Base-by-base conservation (phyloP, 2,113 vertebrate genomes). In the Epinephelus lanceolatus region DNA sequence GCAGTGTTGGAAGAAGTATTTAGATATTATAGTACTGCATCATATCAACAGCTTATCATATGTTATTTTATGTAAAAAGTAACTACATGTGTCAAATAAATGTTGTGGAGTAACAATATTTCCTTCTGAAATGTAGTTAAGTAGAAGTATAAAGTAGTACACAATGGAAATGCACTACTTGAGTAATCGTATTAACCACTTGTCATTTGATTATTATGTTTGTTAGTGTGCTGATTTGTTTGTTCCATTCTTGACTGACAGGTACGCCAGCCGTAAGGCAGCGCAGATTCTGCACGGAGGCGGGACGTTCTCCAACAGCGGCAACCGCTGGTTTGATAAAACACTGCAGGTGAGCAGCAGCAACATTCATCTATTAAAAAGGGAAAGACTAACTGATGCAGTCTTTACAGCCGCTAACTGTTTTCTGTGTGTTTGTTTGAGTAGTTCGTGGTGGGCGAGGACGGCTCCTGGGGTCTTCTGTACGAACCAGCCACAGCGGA, bases 311-410 rank as follows among this genome's bases (percentile, higher is more conserved):
- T 96, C 96, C 75, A 97, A 97, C 93, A 96, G 96, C 0, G 96
- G 96, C 8, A 97, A 97, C 88, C 96, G 96, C 62, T 97, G 96
- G 96, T 97, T 97, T 71, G 96, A 97, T 88, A 97, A 97, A 90
- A 96, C 96, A 0, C 84, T 97, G 69, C 96, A 97, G 96, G 96
- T 97, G 79, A 89, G 78, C 5, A 8, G 66, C n/a, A 23, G 60
- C 25, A 76, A 25, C 17, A 37, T 0, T 49, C 47, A 23, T 10
- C 0, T 45, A 2, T 45, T 11, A 45, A 45, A 42, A 4, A 2
- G 3, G 11, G 37, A 0, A 3, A 8, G 3, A 23, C 2, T 1
- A n/a, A 2, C 33, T 49, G 76, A 18, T 1, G 0, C 42, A 55
- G 42, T 14, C 1, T 8, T 3, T 9, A 4, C 42, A 6, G 25